A percentile compares a stretch with the other conserved stretches of the same genome.
phyloP scores from a whole-genome alignment of 2,113 vertebrate genomes.

The Gymnarchus niloticus region DNA sequence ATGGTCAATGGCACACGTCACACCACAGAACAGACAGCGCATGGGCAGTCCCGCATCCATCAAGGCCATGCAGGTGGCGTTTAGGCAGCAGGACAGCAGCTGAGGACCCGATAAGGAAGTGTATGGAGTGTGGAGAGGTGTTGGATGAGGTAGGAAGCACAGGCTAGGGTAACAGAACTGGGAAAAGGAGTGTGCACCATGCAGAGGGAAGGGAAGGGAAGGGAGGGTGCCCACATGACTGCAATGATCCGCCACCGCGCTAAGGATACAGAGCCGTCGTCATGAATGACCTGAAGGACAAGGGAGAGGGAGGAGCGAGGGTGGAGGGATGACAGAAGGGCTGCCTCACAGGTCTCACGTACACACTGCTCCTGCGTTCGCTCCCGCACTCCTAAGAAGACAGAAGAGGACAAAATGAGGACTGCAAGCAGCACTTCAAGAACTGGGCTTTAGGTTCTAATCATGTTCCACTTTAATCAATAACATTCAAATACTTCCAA shows the following conservation, averaged over 20 bases:
- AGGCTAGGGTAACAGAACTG: neutral
- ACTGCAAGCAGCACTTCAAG: neutral
- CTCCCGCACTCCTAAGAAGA: constrained; percentile 69
- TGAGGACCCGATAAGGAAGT: constrained; percentile 54
- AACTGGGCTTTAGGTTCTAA: neutral
- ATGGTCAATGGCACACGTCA: constrained; percentile 74
- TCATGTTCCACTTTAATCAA: neutral
- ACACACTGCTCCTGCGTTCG: constrained; percentile 78
- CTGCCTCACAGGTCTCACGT: constrained; percentile 73
- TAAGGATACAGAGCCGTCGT: constrained; percentile 87
- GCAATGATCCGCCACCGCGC: neutral
- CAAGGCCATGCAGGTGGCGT: constrained; percentile 77
- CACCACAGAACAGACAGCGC: constrained; percentile 76
- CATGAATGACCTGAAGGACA: constrained; percentile 78
- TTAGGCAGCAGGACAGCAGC: constrained; percentile 80
- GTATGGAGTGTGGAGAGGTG: neutral
- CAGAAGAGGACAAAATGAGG: neutral
- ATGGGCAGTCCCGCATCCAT: constrained; percentile 84
- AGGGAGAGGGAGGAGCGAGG: constrained; percentile 82
- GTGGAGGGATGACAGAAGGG: constrained; percentile 71
- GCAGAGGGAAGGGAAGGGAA: no score
- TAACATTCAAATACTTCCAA: neutral
- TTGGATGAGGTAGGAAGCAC: neutral
- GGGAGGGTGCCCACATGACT: neutral
- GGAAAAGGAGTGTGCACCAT: neutral